phyloP scores from a whole-genome alignment of 1,140 invertebrate species.

The Eupristina koningsbergeri region DNA sequence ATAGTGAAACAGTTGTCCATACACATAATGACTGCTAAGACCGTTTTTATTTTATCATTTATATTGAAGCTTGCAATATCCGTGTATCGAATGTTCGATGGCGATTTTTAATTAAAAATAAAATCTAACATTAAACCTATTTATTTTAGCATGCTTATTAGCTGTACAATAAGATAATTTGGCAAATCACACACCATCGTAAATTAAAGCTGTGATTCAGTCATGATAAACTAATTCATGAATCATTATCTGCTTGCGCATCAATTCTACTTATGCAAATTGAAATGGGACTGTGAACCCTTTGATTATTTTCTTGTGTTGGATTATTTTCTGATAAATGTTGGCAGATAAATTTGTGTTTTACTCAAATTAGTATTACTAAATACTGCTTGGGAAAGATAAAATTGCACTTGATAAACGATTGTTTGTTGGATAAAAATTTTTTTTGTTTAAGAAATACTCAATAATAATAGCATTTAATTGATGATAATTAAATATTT shows the following conservation, averaged over 20 bases:
- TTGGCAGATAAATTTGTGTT: slow-evolving; percentile 34
- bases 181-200: background rate
- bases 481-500: background rate
- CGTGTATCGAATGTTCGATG: background rate
- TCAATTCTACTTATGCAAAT: slow-evolving; percentile 31
- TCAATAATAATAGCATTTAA: slow-evolving; percentile 10
- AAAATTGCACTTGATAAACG: slow-evolving; percentile 40
- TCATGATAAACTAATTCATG: slow-evolving; percentile 21
- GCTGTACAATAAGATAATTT: slow-evolving; percentile 14
- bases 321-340: background rate
- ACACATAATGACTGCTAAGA: background rate
- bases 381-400: slow-evolving; percentile 31
- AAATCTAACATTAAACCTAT: background rate
- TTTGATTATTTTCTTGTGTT: background rate
- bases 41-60: background rate
- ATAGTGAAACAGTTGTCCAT: background rate
- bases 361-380: slow-evolving; percentile 1
- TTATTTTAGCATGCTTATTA: slow-evolving; percentile 24
- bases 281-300: slow-evolving; percentile 24
- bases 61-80: background rate
- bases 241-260: slow-evolving; percentile 34
- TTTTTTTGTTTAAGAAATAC: slow-evolving; percentile 20
- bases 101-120: background rate
- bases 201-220: background rate
- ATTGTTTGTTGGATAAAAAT: slow-evolving; percentile 1